Conservation (phyloP, 1,140 invertebrate genomes). For the Armadillidium nasatum region DNA sequence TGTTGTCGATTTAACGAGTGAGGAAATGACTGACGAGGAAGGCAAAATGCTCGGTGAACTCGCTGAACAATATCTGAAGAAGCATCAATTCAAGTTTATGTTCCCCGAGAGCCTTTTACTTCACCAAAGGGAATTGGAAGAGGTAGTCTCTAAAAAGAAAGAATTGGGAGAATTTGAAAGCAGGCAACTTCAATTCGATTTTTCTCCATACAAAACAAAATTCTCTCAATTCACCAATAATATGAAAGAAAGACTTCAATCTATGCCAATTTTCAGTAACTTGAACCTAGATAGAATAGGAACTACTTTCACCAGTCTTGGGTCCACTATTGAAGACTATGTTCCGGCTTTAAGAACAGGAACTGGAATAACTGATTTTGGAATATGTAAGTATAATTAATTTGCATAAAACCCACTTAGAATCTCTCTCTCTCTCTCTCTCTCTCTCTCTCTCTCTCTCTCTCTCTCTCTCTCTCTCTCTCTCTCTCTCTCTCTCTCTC, state of each 20-base stretch:
- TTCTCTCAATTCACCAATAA: not conserved
- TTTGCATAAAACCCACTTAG: not conserved
- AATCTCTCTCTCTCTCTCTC: not conserved
- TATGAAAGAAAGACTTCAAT: not conserved
- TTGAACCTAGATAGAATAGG: not conserved
- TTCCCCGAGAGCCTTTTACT: conserved; percentile 40
- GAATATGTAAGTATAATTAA: not conserved
- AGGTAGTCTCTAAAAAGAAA: conserved; percentile 25
- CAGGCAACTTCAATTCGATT: not conserved
- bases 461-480: not conserved
- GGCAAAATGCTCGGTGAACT: conserved; percentile 34
- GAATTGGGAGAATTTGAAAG: conserved; percentile 21
- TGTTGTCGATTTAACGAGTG: conserved; percentile 9
- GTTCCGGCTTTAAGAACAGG: not conserved
- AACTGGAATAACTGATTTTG: not conserved
- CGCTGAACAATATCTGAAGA: conserved; percentile 36
- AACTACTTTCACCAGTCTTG: not conserved
- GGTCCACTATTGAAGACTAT: not conserved
- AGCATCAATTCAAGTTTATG: conserved; percentile 38
- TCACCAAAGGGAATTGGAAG: conserved; percentile 36
- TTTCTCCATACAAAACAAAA: not conserved
- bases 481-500: conserved; percentile 2
- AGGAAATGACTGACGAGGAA: conserved; percentile 13
- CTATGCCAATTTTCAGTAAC: not conserved
- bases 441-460: conserved; percentile 2